Base-by-base conservation (phyloP, 2,113 vertebrate genomes). In the Gobio gobio region DNA sequence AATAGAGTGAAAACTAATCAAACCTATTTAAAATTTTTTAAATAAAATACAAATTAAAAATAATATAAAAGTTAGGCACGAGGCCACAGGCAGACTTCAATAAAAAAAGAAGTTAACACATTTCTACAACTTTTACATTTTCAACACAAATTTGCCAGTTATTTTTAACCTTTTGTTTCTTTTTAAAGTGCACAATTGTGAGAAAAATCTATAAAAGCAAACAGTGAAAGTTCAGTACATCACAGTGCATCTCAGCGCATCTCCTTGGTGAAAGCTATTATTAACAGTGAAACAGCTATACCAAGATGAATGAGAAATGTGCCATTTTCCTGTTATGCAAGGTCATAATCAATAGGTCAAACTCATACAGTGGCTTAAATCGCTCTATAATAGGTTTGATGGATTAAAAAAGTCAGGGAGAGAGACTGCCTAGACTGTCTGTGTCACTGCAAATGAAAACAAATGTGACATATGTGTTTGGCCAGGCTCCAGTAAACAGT, bases 401-500 rank as follows among this genome's bases (percentile, higher is more conserved):
- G 63, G 74, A 73, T 54, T 49, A 12, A 74, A 81, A 58, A 58
- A 82, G 36, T 29, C 54, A 68, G 49, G 5, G 75, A 54, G 16
- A 70, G 54, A 58, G 45, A 70, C 29, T 70, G 83, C 64, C 26
- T 81, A 73, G 79, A 86, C 73, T 51, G 33, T 54, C 59, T 24
- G 22, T 66, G 85, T 76, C 61, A 76, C 16, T 82, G 72, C 36
- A 74, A 77, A 82, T 82, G 78, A 75, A 74, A 70, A 47, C 75
- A 54, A 66, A 77, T 54, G 29, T 78, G 61, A 68, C 22, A 70
- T 24, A 64, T 79, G 58, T 80, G 58, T 78, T 68, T 40, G 36
- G 59, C 74, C 51, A 51, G 43, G 47, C 51, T 77, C 51, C 75
- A 78, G 36, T 70, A 78, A 78, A 78, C 54, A 54, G 33, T 29